A percentile compares a stretch with the other conserved stretches of the same genome.
phyloP scores from a whole-genome alignment of 2,113 vertebrate species.

The Hippocampus barbouri region DNA sequence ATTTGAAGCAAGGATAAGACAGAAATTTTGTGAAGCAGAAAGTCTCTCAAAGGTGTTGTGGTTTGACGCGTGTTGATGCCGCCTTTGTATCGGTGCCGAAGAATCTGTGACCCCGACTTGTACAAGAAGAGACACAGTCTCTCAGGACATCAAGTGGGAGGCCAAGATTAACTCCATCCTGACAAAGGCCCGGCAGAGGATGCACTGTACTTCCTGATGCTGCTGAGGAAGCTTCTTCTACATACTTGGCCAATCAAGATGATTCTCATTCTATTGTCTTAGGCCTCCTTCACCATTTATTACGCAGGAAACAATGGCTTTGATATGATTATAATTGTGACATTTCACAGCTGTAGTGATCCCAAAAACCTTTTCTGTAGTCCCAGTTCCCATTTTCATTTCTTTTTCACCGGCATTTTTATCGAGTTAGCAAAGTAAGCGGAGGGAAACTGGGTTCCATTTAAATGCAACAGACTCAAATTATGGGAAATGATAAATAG shows the following conservation, averaged over 20 bases:
- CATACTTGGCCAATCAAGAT: too few species aligned
- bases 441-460: conserved; percentile 18
- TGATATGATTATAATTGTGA: neutral
- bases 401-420: neutral
- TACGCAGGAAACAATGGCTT: neutral
- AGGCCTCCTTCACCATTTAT: neutral
- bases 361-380: neutral
- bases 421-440: conserved; percentile 37
- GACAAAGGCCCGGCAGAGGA: too few species aligned
- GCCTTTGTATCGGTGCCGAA: neutral
- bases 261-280: neutral
- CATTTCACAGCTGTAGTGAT: neutral
- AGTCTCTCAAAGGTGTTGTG: neutral
- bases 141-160: too few species aligned
- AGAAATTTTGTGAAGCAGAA: too few species aligned
- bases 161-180: too few species aligned
- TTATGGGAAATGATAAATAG: conserved; percentile 8
- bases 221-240: too few species aligned
- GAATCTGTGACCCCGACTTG: neutral
- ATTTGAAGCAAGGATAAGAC: too few species aligned
- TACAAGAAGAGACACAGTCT: neutral
- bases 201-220: too few species aligned
- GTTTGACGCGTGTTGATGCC: neutral
- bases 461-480: conserved; percentile 23
- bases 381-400: too few species aligned